A percentile compares a stretch with the other conserved stretches of the same genome.
Conservation (phyloP, 1,140 invertebrate genomes). For the Caerostris darwini region DNA sequence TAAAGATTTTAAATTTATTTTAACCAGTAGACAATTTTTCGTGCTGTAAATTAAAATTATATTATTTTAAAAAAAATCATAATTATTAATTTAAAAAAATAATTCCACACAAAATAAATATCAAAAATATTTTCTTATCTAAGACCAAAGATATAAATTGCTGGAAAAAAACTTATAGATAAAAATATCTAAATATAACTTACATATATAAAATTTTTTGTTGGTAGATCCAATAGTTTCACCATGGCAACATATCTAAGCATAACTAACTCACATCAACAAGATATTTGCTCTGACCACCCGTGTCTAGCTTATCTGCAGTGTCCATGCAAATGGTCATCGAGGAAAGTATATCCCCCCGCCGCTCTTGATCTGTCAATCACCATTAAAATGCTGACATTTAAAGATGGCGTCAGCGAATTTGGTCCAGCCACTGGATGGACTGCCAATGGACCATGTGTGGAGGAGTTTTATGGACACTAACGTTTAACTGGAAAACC, state of each 20-base stretch:
- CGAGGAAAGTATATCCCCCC: not conserved
- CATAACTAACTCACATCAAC: not conserved
- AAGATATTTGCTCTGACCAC: not conserved
- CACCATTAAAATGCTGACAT: constrained; percentile 69
- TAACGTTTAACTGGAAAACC: not conserved
- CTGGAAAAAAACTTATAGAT: not conserved
- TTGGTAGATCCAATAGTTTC: not conserved
- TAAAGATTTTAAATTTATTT: no score
- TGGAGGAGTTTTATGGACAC: constrained; percentile 46
- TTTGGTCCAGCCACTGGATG: constrained; percentile 38
- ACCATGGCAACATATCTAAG: constrained; percentile 24
- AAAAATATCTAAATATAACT: not conserved
- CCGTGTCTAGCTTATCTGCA: not conserved
- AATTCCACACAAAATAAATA: not conserved
- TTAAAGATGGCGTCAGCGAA: constrained; percentile 40
- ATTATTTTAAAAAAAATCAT: no score
- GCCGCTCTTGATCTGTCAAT: constrained; percentile 61
- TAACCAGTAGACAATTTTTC: no score
- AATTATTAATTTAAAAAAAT: no score
- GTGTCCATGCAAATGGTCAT: not conserved
- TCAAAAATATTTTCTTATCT: not conserved
- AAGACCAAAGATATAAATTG: not conserved
- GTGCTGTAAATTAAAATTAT: no score
- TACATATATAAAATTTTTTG: not conserved
- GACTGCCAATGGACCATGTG: not conserved